Base-by-base conservation (phyloP, 1,140 invertebrate genomes). In the Mamestra configurata region DNA sequence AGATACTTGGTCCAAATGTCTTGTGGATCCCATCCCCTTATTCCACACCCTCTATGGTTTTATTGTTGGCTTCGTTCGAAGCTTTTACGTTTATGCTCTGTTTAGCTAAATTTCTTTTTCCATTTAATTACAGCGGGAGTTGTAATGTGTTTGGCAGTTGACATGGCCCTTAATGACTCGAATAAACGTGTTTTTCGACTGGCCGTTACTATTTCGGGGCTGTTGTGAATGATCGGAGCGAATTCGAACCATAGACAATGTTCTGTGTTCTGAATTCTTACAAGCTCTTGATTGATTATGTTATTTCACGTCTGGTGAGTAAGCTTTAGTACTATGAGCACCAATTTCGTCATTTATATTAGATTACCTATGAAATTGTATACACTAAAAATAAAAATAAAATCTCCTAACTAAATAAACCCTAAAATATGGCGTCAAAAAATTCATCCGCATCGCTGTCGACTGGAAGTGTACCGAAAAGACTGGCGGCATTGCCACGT, bases 1-100 rank as follows among this genome's bases (percentile, higher is more conserved):
- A 82, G 82, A 82, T 78, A 76, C 82, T 82, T 80, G 76, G 80
- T 85, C 84, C 83, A 90, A 85, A 90, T 88, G 78, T 89, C 85
- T 90, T 88, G 79, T 73, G 81, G 80, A 72, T 83, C 66, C 66
- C 46, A 70, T 81, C 84, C 76, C 79, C 81, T 85, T 37, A 43
- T 71, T 71, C 57, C 37, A 51, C 84, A 84, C 89, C 84, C 87
- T 86, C 79, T 64, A 49, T 64, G 24, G 40, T 85, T 88, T 84
- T 87, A 88, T 87, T 79, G 73, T 87, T 72, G 73, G 55, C n/a
- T n/a, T n/a, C n/a, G 51, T 73, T 66, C 73, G 76, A 68, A 83
- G 85, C 85, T 91, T 88, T 93, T 91, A 91, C 88, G 86, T 91
- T 89, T 90, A 91, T 90, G 87, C 86, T 82, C 89, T 87, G 88